phyloP scores from a whole-genome alignment of 1,140 invertebrate genomes.

The Andrena cerasifolii region DNA sequence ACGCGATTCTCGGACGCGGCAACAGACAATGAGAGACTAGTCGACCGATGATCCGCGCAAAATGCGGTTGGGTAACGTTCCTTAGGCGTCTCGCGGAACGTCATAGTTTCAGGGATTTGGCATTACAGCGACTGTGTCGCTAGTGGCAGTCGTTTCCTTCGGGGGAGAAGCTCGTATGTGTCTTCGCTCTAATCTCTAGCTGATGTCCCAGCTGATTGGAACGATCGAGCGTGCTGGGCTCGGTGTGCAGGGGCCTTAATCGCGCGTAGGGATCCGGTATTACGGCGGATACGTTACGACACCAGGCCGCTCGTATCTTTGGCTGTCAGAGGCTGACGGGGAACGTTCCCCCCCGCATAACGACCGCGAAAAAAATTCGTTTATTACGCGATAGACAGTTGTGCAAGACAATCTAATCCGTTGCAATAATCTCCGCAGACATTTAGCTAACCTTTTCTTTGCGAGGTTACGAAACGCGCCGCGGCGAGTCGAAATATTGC shows the following conservation, averaged over 20 bases:
- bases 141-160: no score
- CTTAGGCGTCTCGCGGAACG: no score
- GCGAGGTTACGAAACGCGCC: constrained; percentile 31
- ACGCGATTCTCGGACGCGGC: no score
- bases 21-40: no score
- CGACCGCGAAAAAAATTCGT: constrained; percentile 35
- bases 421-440: constrained; percentile 45
- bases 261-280: constrained; percentile 56
- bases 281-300: constrained; percentile 57
- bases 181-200: no score
- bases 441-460: constrained; percentile 53
- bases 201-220: no score
- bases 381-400: constrained; percentile 52
- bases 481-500: constrained; percentile 38
- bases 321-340: constrained; percentile 29
- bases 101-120: no score
- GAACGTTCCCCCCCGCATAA: constrained; percentile 34
- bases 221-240: no score
- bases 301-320: constrained; percentile 43
- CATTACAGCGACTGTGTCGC: no score
- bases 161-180: no score
- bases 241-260: constrained; percentile 44
- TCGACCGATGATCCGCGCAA: no score
- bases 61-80: no score
- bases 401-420: constrained; percentile 55